Base-by-base conservation (phyloP, 2,888 invertebrate species). In the Nymphalis polychloros region DNA sequence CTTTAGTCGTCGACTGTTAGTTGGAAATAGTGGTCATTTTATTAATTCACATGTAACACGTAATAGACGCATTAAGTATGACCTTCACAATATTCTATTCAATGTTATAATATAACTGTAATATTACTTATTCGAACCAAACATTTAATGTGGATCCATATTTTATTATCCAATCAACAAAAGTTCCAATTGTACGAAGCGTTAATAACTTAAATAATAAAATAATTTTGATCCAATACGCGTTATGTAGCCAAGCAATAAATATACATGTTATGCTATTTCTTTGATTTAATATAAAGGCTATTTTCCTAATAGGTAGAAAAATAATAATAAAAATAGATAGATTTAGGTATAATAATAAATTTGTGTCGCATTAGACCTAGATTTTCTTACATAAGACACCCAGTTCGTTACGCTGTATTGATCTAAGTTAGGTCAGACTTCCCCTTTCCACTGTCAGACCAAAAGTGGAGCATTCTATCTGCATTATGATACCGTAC, bases 1-100 rank as follows among this genome's bases (percentile, higher is more conserved):
- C 20, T 19, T 59, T 52, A 66, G 31, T 60, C 61, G 57, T 47
- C 52, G 59, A 60, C 47, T 41, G 49, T 47, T 60, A 46, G 8
- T 61, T 63, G n/a, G 64, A 50, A 66, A 55, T 31, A 17, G 55
- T 55, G 55, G 63, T 59, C 41, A 46, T 60, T 27, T 19, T 63
- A 57, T 59, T 68, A 57, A 66, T 63, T 27, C 48, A 49, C 59
- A 64, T 62, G 48, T 20, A 68, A 16, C 70, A 70, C 64, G 70
- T 48, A 50, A 70, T 62, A 68, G 59, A 68, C 70, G 60, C 70
- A 70, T 70, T 70, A 68, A 35, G 50, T 47, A 13, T 57, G 70
- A 64, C 70, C 70, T 70, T 68, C 64, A 49, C 16, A 59, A 17
- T 55, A 23, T 4, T 52, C 27, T 52, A 52, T 52, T 27, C 8